Base-by-base conservation (phyloP, 2,888 invertebrate species). In the Eilema caniola region DNA sequence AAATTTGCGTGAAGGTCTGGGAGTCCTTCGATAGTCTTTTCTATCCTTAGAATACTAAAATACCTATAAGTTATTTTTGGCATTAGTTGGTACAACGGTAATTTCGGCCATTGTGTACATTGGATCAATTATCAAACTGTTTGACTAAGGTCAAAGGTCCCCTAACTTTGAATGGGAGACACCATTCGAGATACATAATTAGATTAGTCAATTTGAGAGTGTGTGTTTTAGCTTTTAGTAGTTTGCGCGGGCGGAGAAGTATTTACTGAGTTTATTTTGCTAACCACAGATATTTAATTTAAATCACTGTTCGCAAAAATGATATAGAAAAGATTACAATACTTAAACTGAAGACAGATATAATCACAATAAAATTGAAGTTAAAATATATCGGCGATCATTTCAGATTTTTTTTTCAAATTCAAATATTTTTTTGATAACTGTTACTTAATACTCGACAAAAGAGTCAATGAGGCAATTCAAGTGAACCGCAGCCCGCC, bases 151-250 rank as follows among this genome's bases (percentile, higher is more conserved):
- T 53, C 53, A 47, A 7, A 12, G n/a, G 53, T n/a, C 41, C 41
- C 41, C 16, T 41, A 20, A 53, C 53, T 53, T n/a, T 10, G 7
- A n/a, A n/a, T 53, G 10, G 10, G 53, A 12, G 14, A 53, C 53
- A 53, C n/a, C 2, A 47, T 47, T 53, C n/a, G 53, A n/a, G 53
- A 53, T 10, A n/a, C 53, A n/a, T 8, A 2, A 53, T 53, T 53
- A n/a, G 53, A 53, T 53, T 47, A 53, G 53, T 53, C 53, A 53
- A 53, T 53, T 53, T 53, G 53, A n/a, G 53, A 47, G 20, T 47
- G 20, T 41, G 1, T 53, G 53, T 53, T 53, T n/a, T 53, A 20
- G n/a, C 53, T 53, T 53, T 53, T 53, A 53, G 53, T 53, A 14
- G 47, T 47, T 47, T 47, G 47, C 20, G 47, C 20, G 47, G 47